These are phyloP conservation scores for Harpagus bidentatus DNA, from an alignment of 2,113 vertebrate genomes.

Conservation along the genomic window DNA sequence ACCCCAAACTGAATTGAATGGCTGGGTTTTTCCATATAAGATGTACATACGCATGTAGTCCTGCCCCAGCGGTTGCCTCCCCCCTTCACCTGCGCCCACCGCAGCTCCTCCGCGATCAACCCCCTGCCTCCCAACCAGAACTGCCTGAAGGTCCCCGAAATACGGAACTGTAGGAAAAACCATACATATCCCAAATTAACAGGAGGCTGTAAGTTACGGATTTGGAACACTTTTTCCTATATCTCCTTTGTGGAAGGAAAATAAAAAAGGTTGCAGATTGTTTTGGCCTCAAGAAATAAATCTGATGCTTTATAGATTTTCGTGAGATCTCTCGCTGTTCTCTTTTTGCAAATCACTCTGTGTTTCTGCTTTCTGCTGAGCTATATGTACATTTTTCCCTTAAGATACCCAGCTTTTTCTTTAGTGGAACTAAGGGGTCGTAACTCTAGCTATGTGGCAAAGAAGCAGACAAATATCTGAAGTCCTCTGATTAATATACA, in stretches of 20 bases:
- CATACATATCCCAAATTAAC: neutral
- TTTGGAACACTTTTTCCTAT: neutral
- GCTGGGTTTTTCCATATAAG: rapidly evolving
- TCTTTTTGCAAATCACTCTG: neutral
- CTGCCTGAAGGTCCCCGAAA: neutral
- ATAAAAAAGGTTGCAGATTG: neutral
- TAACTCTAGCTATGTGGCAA: neutral
- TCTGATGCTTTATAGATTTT: neutral
- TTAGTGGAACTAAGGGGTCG: neutral
- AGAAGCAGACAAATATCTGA: neutral
- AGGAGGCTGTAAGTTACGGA: rapidly evolving
- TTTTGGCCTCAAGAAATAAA: constrained; percentile 17
- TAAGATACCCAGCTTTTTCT: neutral
- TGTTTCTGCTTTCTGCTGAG: neutral
- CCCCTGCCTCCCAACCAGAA: neutral
- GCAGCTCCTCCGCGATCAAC: rapidly evolving
- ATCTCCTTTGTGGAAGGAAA: neutral
- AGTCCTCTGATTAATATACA: neutral
- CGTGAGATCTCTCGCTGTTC: neutral
- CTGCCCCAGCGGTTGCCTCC: neutral
- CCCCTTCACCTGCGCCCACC: rapidly evolving
- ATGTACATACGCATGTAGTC: too few species aligned
- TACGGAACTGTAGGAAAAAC: neutral
- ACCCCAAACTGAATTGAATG: rapidly evolving
- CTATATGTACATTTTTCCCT: neutral